phyloP scores from a whole-genome alignment of 2,797 vertebrate species.

The Sebastes aleutianus region DNA sequence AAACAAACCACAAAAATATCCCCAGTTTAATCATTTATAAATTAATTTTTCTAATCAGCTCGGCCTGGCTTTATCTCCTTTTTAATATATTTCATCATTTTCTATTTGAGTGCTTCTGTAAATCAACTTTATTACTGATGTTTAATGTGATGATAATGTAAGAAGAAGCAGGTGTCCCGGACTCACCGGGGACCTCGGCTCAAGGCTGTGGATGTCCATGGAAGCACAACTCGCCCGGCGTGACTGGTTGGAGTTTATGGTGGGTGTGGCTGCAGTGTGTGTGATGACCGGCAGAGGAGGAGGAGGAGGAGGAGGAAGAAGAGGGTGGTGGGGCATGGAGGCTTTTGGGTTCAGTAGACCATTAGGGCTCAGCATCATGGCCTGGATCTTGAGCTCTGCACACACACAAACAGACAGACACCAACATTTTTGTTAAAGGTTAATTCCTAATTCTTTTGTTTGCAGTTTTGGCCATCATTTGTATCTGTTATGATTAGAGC shows the following conservation, averaged over 20 bases:
- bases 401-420: background rate
- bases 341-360: constrained; percentile 91
- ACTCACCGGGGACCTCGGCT: constrained; percentile 92
- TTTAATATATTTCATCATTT: background rate
- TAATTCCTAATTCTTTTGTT: background rate
- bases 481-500: background rate
- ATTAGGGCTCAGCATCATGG: constrained; percentile 90
- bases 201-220: constrained; percentile 80
- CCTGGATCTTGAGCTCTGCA: constrained; percentile 92
- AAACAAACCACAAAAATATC: background rate
- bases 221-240: constrained; percentile 87
- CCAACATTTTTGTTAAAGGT: background rate
- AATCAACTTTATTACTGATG: constrained; percentile 3
- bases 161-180: background rate
- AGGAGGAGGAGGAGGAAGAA: constrained; percentile 36
- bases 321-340: constrained; percentile 80
- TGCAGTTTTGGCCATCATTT: background rate
- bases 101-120: background rate
- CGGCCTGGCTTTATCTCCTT: background rate
- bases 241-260: constrained; percentile 87
- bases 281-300: constrained; percentile 88
- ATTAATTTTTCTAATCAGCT: constrained; percentile 4
- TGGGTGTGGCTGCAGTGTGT: constrained; percentile 93
- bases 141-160: background rate
- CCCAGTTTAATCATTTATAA: background rate